Evolutionary conservation across 1,140 invertebrate genomes (phyloP).

Genomic region (Dendroctonus valens): DNA sequence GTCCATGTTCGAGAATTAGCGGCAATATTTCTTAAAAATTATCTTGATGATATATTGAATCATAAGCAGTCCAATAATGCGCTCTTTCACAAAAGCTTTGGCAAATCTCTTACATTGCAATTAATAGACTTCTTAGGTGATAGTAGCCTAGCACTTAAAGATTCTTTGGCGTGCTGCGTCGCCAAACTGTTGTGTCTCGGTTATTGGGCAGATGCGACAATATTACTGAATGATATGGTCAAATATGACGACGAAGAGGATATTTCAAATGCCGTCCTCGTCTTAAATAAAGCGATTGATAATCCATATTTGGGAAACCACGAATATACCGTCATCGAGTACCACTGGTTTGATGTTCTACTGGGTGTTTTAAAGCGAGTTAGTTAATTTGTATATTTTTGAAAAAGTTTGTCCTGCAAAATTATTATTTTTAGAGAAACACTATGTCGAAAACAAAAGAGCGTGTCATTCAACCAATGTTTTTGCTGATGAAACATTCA

Average conservation of each 20-base stretch:
- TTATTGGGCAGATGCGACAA: constrained; percentile 13
- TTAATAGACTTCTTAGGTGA: constrained; percentile 7
- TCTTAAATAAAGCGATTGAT: constrained; percentile 18
- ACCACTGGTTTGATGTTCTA: constrained; percentile 23
- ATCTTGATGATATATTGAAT: constrained; percentile 19
- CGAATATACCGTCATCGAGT: background rate
- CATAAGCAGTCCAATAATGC: background rate
- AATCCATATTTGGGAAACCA: background rate
- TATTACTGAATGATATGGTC: constrained; percentile 20
- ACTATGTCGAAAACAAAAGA: constrained; percentile 5
- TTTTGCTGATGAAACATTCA: constrained; percentile 17
- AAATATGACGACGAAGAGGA: constrained; percentile 10
- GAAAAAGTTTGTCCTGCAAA: background rate
- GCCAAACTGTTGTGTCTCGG: constrained; percentile 13
- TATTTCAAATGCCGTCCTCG: constrained; percentile 13
- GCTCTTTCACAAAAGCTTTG: constrained; percentile 7
- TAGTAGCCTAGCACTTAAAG: constrained; percentile 1
- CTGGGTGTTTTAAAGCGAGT: constrained; percentile 21
- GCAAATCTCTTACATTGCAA: constrained; percentile 6
- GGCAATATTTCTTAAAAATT: constrained; percentile 29
- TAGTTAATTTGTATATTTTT: constrained; percentile 1
- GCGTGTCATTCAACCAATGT: constrained; percentile 15
- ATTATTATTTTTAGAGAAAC: constrained; percentile 12
- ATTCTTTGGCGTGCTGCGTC: constrained; percentile 5
- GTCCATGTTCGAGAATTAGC: constrained; percentile 18